Evolutionary conservation across 2,888 invertebrate species (phyloP), one percentile per base, ranked within the genome.

Genomic region (Caradrina clavipalpis): DNA sequence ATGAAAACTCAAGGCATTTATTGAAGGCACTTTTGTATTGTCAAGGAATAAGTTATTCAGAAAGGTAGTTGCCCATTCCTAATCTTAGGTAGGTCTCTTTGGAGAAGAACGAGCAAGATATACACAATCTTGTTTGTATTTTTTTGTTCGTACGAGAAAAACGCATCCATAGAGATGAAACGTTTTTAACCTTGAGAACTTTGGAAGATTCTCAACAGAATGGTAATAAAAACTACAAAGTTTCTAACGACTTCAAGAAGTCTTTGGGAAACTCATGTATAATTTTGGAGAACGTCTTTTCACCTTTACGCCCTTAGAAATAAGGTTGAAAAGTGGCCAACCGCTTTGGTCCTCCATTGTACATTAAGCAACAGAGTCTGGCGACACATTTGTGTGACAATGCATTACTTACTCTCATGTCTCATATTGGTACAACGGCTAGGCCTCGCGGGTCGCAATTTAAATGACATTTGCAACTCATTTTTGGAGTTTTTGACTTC

Each of bases 341-440:
- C 35, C 8, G 8, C 35, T 8, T 8, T 8, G 7, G 8, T 35
- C 35, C 35, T 35, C 35, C 8, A 1, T 35, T 22, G 8, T 51
- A 54, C 11, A 59, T 76, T 54, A 26, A 31, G 58, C 61, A 80
- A 76, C 15, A 57, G 5, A 45, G 51, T 49, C 35, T 69, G 42
- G 50, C 31, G 54, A 70, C 64, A 58, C 11, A 19, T 61, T 51
- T 60, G 53, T 58, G 64, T 65, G 76, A 76, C 81, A 80, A 80
- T 26, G 63, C 56, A 61, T 64, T 51, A 22, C 53, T 64, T 51
- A 22, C 53, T 76, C 59, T 63, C 53, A 19, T 51, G 53, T 59
- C 60, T 69, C 54, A 58, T 66, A 60, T 26, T 15, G 57, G 56
- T 50, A 78, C 35, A 56, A 55, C 42, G 35, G 61, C 61, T 21